Percentiles rank a stretch among this genome's conserved stretches.
These are phyloP conservation scores for Allophyes oxyacanthae DNA, from an alignment of 2,888 invertebrate genomes.

Conservation along the genomic window DNA sequence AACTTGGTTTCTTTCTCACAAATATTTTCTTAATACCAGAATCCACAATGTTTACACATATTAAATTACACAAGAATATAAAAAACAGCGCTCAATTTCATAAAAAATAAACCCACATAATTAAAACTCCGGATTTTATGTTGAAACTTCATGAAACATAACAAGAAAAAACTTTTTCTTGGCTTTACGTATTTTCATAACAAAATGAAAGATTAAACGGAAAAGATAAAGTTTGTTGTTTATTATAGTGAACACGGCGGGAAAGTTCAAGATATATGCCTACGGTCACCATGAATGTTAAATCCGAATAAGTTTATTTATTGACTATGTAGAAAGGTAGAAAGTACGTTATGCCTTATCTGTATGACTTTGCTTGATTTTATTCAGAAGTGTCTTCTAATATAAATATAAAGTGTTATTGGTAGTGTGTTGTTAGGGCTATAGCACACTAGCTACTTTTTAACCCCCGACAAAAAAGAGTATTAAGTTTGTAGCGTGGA, in stretches of 20 bases:
- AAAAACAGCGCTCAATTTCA: too few relatives aligned
- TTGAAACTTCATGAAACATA: slow-evolving; percentile 18
- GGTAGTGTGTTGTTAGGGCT: background rate
- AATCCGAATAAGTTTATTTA: slow-evolving; percentile 47
- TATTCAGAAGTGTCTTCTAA: slow-evolving; percentile 6
- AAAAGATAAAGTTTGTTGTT: slow-evolving; percentile 53
- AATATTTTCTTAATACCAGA: too few relatives aligned
- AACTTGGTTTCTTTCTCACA: too few relatives aligned
- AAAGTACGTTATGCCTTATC: slow-evolving; percentile 38
- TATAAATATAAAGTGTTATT: slow-evolving; percentile 11
- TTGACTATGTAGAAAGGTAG: slow-evolving; percentile 41
- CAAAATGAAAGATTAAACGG: slow-evolving; percentile 52
- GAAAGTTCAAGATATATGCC: slow-evolving; percentile 50
- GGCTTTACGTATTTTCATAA: slow-evolving; percentile 54
- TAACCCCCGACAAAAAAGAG: too few relatives aligned
- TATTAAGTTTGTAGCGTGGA: too few relatives aligned
- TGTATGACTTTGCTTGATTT: slow-evolving; percentile 24
- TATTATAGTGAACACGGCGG: slow-evolving; percentile 41
- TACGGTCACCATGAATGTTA: slow-evolving; percentile 26
- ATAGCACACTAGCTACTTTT: too few relatives aligned
- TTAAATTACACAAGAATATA: background rate
- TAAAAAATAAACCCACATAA: too few relatives aligned
- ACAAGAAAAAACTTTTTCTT: slow-evolving; percentile 26
- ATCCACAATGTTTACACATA: background rate
- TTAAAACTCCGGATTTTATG: slow-evolving; percentile 2